Conservation (phyloP, 2,113 vertebrate species). For the Gallinago undulata region DNA sequence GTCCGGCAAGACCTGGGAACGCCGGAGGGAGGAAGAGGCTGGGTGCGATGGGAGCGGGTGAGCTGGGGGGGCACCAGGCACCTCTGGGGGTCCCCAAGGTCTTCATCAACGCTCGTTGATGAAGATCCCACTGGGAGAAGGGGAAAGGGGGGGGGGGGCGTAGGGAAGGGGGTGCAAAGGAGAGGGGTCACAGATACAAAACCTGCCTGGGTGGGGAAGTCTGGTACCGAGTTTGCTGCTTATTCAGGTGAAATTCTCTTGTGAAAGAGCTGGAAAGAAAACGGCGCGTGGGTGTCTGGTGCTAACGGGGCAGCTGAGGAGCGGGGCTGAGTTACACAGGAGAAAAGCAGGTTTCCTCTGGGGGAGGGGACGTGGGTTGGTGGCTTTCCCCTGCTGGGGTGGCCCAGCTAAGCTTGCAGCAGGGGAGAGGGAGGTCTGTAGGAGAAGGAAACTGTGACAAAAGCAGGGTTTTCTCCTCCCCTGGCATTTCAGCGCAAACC, state of each 20-base stretch:
- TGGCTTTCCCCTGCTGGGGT: neutral
- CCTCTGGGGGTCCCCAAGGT: neutral
- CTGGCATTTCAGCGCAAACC: neutral
- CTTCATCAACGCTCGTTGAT: accelerated
- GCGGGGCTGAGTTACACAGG: accelerated
- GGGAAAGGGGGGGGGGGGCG: neutral
- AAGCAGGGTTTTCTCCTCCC: neutral
- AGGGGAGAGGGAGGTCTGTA: neutral
- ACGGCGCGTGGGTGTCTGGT: accelerated
- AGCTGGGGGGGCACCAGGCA: neutral
- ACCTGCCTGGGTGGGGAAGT: neutral
- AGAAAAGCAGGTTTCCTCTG: neutral
- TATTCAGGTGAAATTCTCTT: neutral
- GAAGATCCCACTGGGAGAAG: neutral
- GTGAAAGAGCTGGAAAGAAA: neutral
- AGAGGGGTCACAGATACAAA: accelerated
- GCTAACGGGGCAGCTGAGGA: neutral
- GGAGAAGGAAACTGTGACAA: neutral
- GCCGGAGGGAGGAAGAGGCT: neutral
- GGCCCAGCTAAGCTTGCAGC: accelerated
- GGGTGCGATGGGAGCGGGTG: neutral
- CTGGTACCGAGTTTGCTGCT: neutral
- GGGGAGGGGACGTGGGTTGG: neutral
- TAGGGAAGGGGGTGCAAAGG: neutral
- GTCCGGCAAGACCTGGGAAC: neutral